Evolutionary conservation across 2,888 invertebrate genomes (phyloP), one percentile per base, ranked within the genome.

Genomic region (Rhodophaea formosa): DNA sequence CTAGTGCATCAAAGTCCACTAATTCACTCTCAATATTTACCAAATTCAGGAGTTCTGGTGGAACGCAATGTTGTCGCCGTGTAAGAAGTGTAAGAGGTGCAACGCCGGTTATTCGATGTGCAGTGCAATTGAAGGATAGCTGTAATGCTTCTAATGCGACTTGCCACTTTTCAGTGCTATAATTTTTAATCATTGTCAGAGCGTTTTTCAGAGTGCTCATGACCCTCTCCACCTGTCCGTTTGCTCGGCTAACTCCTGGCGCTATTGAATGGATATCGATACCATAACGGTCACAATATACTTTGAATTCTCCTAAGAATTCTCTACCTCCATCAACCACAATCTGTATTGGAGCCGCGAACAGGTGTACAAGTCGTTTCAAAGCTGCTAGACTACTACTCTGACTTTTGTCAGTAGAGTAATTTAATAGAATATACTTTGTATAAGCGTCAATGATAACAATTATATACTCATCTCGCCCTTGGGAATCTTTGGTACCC

Each of bases 81-180:
- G n/a, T n/a, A n/a, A 30, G 30, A 30, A 30, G 30, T 6, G 30
- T 30, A 7, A 30, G 30, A 30, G 0, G 67, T 70, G 0, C 69
- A 10, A 0, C 66, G 52, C 68, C 67, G 0, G 71, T 71, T 0
- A 45, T 53, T 51, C 59, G 53, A n/a, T 66, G 63, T 7, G 44
- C 1, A 0, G 69, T 67, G 51, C 68, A 69, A 52, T 71, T 70
- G 0, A 70, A 12, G 0, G 69, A 67, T 1, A 70, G 51, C 53
- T 69, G 69, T 1, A 70, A 43, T 3, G n/a, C 46, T 10, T 63
- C 65, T 3, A 71, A 17, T 7, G 68, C 61, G 2, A 58, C 64
- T 0, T 65, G 62, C 69, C 69, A 70, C 8, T 59, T 8, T 15
- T 17, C 35, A 0, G 64, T 67, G 23, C 69, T 67, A 54, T 67